Percentiles rank a stretch among this genome's conserved stretches.
phyloP scores from a whole-genome alignment of 2,797 vertebrate species.

The Melanotaenia boesemani region DNA sequence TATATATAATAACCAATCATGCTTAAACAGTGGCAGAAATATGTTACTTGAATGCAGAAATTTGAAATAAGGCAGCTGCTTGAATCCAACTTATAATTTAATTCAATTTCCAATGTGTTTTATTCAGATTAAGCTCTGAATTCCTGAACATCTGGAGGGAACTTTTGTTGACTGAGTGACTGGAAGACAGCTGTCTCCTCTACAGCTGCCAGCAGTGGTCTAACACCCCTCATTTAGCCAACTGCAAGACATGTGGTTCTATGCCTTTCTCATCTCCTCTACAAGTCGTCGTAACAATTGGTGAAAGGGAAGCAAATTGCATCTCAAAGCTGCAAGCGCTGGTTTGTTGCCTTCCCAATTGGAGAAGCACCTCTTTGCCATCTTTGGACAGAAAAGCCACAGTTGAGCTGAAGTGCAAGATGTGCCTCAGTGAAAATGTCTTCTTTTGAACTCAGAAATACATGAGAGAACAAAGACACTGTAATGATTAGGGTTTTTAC shows the following conservation, averaged over 20 bases:
- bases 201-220: constrained; percentile 46
- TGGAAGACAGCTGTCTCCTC: constrained; percentile 72
- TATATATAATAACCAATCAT: constrained; percentile 39
- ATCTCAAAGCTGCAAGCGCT: constrained; percentile 30
- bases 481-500: constrained; percentile 4
- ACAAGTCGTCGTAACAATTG: constrained; percentile 46
- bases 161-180: constrained; percentile 63
- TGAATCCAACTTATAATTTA: constrained; percentile 33
- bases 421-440: neutral
- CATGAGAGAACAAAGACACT: constrained; percentile 7
- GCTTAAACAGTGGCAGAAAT: constrained; percentile 21
- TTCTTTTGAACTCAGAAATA: neutral
- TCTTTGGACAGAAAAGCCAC: constrained; percentile 16
- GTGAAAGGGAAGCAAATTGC: constrained; percentile 70
- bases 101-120: constrained; percentile 66
- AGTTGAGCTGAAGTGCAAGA: constrained; percentile 4
- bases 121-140: constrained; percentile 41
- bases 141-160: constrained; percentile 69
- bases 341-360: constrained; percentile 9
- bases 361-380: constrained; percentile 22
- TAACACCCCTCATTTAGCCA: constrained; percentile 59
- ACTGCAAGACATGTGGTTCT: constrained; percentile 58
- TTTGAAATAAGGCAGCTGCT: constrained; percentile 57
- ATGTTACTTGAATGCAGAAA: constrained; percentile 24
- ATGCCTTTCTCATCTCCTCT: constrained; percentile 52